Conservation (phyloP, 2,113 vertebrate genomes). For the Charadrius vociferus region DNA sequence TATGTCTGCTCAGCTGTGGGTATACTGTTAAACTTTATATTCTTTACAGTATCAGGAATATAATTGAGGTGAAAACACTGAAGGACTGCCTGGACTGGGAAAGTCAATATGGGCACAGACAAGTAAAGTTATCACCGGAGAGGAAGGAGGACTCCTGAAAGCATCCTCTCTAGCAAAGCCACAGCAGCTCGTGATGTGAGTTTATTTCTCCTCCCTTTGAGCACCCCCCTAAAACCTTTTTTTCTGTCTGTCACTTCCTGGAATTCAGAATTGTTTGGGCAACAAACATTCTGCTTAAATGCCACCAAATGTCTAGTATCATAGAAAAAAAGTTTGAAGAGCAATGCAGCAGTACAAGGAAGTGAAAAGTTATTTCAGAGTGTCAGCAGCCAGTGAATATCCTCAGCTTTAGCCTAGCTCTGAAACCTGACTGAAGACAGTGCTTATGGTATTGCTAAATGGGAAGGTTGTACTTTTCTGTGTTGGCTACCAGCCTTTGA, state of each 20-base stretch:
- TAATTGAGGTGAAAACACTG: not conserved
- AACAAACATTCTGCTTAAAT: not conserved
- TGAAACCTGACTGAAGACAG: not conserved
- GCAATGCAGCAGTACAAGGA: not conserved
- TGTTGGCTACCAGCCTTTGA: conserved; percentile 30
- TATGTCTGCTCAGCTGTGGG: not conserved
- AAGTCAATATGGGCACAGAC: not conserved
- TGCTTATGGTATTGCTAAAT: not conserved
- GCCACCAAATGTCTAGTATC: not conserved
- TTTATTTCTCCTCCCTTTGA: not conserved
- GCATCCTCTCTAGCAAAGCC: not conserved
- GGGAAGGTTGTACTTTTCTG: conserved; percentile 5
- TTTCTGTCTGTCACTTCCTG: not conserved
- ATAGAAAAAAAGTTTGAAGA: not conserved
- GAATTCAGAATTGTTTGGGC: not conserved
- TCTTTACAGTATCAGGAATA: not conserved
- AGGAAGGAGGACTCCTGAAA: not conserved
- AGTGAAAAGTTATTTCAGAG: not conserved
- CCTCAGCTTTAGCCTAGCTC: not conserved
- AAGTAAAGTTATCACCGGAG: not conserved
- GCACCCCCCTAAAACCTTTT: not conserved
- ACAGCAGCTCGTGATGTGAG: not conserved
- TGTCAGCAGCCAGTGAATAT: not conserved
- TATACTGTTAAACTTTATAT: not conserved
- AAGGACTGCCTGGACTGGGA: not conserved